A percentile compares a stretch with the other conserved stretches of the same genome.
Evolutionary conservation across 2,797 vertebrate species (phyloP).

Genomic region (Pseudopleuronectes americanus): DNA sequence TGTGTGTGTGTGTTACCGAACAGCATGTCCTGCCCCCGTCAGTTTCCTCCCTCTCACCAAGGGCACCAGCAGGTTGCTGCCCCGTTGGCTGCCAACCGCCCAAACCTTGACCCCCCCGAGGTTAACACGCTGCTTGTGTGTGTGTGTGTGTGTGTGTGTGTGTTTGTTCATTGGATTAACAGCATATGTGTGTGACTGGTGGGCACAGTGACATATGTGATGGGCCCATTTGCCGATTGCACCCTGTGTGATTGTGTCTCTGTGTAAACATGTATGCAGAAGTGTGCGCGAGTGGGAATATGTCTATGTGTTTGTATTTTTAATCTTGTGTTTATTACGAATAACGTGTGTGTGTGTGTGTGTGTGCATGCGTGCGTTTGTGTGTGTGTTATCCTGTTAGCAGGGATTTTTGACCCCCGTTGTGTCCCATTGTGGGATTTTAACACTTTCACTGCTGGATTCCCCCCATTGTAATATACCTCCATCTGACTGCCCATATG

Average conservation of each 20-base stretch:
- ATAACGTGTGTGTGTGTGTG: background rate
- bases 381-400: conserved; percentile 50
- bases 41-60: conserved; percentile 65
- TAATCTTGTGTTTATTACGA: background rate
- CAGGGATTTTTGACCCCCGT: conserved; percentile 60
- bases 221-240: conserved; percentile 30
- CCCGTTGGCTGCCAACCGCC: conserved; percentile 67
- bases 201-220: conserved; percentile 66
- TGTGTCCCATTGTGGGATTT: conserved; percentile 62
- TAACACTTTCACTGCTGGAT: conserved; percentile 80
- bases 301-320: background rate
- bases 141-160: conserved; percentile 35
- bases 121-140: conserved; percentile 52
- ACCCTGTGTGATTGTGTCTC: conserved; percentile 9
- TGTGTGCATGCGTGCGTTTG: conserved; percentile 22
- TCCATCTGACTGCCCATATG: conserved; percentile 74
- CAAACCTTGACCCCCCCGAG: conserved; percentile 78
- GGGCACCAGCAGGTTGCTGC: conserved; percentile 71
- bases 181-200: conserved; percentile 75
- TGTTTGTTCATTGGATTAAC: conserved; percentile 58
- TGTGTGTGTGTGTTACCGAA: conserved; percentile 8
- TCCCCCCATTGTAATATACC: conserved; percentile 73
- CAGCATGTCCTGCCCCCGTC: conserved; percentile 58
- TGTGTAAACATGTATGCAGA: conserved; percentile 1
- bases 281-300: background rate